These are phyloP conservation scores for Aeoliscus strigatus DNA, from an alignment of 2,797 vertebrate species.

Conservation along the genomic window DNA sequence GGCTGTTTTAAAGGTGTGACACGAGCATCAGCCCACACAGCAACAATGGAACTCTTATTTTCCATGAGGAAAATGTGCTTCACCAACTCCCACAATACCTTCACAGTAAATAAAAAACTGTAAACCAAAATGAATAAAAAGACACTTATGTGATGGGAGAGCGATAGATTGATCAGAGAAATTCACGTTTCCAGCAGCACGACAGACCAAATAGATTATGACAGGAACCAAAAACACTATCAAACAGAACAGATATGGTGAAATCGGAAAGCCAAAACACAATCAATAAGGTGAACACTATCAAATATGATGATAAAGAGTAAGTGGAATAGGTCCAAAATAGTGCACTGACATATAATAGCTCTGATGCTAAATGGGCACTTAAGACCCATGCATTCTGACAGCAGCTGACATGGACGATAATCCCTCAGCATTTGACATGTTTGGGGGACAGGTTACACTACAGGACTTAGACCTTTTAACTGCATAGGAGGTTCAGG, in stretches of 20 bases:
- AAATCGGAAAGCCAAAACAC: too few species aligned
- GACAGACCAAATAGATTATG: too few species aligned
- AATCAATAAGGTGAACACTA: too few species aligned
- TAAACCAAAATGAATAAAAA: constrained; percentile 12
- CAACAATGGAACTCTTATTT: constrained; percentile 26
- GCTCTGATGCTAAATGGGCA: constrained; percentile 1
- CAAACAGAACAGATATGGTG: too few species aligned
- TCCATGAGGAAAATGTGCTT: constrained; percentile 9
- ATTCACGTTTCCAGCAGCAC: too few species aligned
- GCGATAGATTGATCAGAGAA: too few species aligned
- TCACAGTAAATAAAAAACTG: constrained; percentile 9
- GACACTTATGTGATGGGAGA: too few species aligned
- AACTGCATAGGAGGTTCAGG: constrained; percentile 13
- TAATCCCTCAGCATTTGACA: constrained; percentile 8
- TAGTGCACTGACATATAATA: constrained; percentile 1
- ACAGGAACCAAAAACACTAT: too few species aligned
- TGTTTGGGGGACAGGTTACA: constrained; percentile 1
- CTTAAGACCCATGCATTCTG: background rate
- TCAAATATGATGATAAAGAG: too few species aligned
- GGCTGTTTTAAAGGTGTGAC: constrained; percentile 44
- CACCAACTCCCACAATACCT: constrained; percentile 10
- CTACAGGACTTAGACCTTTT: constrained; percentile 9
- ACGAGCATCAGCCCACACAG: constrained; percentile 41
- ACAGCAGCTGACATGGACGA: constrained; percentile 1
- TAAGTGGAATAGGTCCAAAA: too few species aligned